phyloP scores from a whole-genome alignment of 2,888 invertebrate species.

The Sepioteuthis lessoniana region DNA sequence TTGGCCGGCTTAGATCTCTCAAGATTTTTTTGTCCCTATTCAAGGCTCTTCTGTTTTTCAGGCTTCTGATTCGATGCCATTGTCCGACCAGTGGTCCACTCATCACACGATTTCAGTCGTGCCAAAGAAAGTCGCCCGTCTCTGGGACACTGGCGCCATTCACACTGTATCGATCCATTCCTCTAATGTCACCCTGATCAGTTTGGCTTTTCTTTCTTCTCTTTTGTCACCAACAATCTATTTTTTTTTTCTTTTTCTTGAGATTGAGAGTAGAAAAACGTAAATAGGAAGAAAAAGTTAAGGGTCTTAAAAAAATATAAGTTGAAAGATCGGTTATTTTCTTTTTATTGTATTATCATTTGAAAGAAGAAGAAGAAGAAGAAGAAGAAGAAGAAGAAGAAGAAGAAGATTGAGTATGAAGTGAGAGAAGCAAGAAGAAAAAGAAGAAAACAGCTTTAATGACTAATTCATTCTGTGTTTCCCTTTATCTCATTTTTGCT shows the following conservation, averaged over 20 bases:
- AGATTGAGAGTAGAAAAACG: not conserved
- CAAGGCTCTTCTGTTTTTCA: not conserved
- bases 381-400: not conserved
- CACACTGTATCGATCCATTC: not conserved
- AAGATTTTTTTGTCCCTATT: not conserved
- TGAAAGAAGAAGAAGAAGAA: not conserved
- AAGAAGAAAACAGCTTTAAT: not conserved
- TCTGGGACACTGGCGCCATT: conserved; percentile 20
- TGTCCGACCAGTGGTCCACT: not conserved
- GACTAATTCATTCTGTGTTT: not conserved
- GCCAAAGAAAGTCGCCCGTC: not conserved
- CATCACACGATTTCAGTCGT: not conserved
- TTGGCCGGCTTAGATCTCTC: not conserved
- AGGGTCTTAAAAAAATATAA: not conserved
- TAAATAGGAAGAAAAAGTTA: not conserved
- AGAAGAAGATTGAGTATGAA: not conserved
- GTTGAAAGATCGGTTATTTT: not conserved
- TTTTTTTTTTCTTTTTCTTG: not conserved
- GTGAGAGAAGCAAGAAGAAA: not conserved
- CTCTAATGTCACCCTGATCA: not conserved
- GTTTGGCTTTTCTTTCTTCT: not conserved
- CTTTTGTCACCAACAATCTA: not conserved
- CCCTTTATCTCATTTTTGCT: not conserved
- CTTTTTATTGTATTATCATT: not conserved
- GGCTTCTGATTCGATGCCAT: not conserved